phyloP scores from a whole-genome alignment of 2,113 vertebrate genomes.

The Carollia perspicillata region DNA sequence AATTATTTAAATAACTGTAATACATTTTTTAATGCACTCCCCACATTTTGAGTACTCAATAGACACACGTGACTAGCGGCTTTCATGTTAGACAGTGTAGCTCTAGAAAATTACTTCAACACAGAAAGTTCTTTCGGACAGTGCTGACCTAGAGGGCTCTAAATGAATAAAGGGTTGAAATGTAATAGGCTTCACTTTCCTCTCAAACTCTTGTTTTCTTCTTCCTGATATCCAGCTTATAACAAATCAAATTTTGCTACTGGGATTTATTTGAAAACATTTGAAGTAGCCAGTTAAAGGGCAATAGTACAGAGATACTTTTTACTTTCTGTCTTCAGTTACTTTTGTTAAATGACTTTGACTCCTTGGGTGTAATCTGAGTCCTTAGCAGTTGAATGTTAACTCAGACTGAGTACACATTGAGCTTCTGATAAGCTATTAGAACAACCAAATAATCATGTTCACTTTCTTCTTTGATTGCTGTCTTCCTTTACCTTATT shows the following conservation, averaged over 20 bases:
- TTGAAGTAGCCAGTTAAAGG: background rate
- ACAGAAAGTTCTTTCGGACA: background rate
- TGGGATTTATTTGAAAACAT: slow-evolving; percentile 1
- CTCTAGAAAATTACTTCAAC: background rate
- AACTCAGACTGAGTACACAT: background rate
- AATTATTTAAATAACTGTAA: background rate
- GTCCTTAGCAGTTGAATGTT: slow-evolving; percentile 27
- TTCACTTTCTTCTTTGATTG: background rate
- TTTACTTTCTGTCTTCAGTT: background rate
- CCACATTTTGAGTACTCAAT: background rate
- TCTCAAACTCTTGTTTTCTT: slow-evolving; percentile 24
- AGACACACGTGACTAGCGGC: background rate
- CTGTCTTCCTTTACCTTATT: slow-evolving; percentile 17
- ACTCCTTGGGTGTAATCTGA: background rate
- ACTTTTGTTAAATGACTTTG: slow-evolving; percentile 33
- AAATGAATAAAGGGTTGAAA: background rate
- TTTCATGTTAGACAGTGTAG: background rate
- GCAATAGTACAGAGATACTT: background rate
- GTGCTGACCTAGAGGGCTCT: background rate
- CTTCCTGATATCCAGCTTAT: background rate
- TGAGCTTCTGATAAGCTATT: background rate
- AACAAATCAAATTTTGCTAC: background rate
- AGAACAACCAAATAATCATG: background rate
- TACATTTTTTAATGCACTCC: background rate
- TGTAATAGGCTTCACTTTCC: background rate